Base-by-base conservation (phyloP, 2,113 vertebrate genomes). In the Lagopus leucura region DNA sequence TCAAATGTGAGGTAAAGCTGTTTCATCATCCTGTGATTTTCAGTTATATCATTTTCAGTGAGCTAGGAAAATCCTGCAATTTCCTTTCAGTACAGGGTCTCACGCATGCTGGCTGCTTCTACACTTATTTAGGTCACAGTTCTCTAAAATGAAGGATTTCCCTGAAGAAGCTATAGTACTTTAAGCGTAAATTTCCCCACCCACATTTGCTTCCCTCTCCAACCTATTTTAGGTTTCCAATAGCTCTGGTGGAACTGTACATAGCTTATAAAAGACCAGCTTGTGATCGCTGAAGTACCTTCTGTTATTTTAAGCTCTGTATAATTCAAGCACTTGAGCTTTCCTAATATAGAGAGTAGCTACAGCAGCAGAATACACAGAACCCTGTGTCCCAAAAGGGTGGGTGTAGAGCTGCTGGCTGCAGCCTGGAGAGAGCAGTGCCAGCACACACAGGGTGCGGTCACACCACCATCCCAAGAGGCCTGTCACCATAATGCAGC, bases 21-120 rank as follows among this genome's bases (percentile, higher is more conserved):
- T 85, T 94, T 95, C 84, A 94, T 86, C 91, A 92, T 83, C 75
- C 93, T 82, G 76, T 60, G 82, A 76, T 91, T 92, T 77, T 28
- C 80, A 83, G 47, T 55, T 91, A 65, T 90, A 88, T 92, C 52
- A 81, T 91, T 89, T 94, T 88, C 85, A 94, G 79, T 8, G 50
- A 1, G 1, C 28, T 63, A 82, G 60, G 86, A 71, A 92, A 89
- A 95, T 92, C 91, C 87, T 50, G 71, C 61, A 83, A 86, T 79
- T 95, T 94, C 89, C 89, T 90, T 91, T 91, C 8, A 4, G 55
- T 83, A 67, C 43, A 71, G 85, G 61, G 47, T 90, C 82, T 81
- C 82, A 48, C 69, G 89, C 38, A 55, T 38, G 42, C 81, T 77
- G 48, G 15, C 50, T 79, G 40, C 34, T 40, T 87, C 81, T 69